Evolutionary conservation across 2,888 invertebrate genomes (phyloP), one percentile per base, ranked within the genome.

Genomic region (Lacanobia wlatinum): DNA sequence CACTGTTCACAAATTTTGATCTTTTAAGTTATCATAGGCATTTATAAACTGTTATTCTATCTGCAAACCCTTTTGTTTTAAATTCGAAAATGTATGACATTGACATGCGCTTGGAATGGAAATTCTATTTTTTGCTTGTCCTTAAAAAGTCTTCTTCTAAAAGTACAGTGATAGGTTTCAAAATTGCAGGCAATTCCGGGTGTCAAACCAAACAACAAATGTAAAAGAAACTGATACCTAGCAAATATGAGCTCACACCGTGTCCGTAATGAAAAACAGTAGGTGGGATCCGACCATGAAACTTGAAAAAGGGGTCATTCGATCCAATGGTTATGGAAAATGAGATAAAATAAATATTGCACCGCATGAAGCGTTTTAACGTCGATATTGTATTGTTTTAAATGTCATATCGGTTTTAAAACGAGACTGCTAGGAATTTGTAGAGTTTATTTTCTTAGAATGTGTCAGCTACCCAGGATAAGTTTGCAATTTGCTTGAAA

Each of bases 201-300:
- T 10, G 0, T 50, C 10, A 28, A 46, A 56, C 43, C 0, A 28
- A 56, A 65, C 18, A 21, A 40, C 5, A 1, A 12, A 46, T 14
- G 2, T 69, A 7, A 1, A 10, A 38, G 16, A 52, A 58, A 46
- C 12, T 28, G 38, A 73, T 16, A 77, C 46, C 10, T 3, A 38
- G 14, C 50, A 40, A 71, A 73, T 63, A 56, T 58, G 16, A 23
- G 23, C 28, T 21, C 40, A 16, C 21, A 18, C 23, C n/a, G 21
- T 38, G 23, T 59, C 34, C 5, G 16, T 73, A 73, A 79, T 79
- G 46, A 73, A 52, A 63, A 80, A 52, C 75, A 74, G 74, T 76
- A 73, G 75, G 75, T 80, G 60, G 80, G 50, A 56, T 60, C 38
- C 23, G 40, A 50, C 60, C 12, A 55, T 73, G 43, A 73, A 73